These are phyloP conservation scores for Aegypius monachus DNA, from an alignment of 2,113 vertebrate genomes.

Conservation along the genomic window DNA sequence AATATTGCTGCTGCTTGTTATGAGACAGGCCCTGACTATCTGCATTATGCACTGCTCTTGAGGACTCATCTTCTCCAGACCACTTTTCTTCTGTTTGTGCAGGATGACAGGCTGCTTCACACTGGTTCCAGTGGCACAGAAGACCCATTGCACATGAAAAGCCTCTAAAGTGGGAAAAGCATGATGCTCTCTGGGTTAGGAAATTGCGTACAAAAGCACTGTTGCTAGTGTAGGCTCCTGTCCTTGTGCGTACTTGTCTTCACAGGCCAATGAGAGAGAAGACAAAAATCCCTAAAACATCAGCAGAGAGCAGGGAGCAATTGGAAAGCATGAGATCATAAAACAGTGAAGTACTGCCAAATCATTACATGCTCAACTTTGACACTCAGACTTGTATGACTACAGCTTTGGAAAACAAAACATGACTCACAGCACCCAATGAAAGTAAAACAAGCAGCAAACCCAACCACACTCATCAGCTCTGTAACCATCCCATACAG, in stretches of 20 bases:
- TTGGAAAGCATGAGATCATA: neutral
- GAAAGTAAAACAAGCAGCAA: neutral
- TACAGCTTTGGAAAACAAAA: neutral
- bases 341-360: neutral
- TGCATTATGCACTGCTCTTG: neutral
- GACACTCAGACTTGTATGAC: neutral
- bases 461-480: neutral
- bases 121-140: neutral
- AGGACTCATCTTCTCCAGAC: neutral
- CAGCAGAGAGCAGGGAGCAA: neutral
- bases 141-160: fast-evolving
- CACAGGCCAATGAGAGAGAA: neutral
- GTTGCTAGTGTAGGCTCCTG: neutral
- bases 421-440: neutral
- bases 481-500: neutral
- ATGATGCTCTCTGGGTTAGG: neutral
- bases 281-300: neutral
- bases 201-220: neutral
- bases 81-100: neutral
- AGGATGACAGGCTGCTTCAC: neutral
- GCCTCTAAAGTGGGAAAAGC: neutral
- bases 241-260: neutral
- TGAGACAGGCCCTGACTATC: neutral
- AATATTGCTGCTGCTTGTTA: neutral
- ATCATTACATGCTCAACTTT: neutral